Conservation (phyloP, 2,888 invertebrate genomes). For the Melangyna quadrimaculata region DNA sequence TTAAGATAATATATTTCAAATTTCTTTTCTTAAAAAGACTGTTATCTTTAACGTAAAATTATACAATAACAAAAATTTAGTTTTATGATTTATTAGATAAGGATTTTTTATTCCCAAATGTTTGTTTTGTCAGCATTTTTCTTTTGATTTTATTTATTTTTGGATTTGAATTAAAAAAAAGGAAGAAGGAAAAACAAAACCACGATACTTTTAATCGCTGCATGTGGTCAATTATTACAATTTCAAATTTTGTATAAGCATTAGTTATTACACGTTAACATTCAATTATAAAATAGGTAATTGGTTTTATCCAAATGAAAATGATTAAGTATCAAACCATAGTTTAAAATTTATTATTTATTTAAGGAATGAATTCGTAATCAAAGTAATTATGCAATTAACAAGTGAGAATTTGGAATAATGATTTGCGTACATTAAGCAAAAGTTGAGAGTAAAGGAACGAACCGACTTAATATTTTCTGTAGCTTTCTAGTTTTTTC, state of each 20-base stretch:
- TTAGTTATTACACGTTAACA: too few relatives aligned
- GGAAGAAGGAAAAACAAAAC: background rate
- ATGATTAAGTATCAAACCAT: too few relatives aligned
- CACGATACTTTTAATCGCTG: too few relatives aligned
- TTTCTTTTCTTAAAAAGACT: slow-evolving; percentile 48
- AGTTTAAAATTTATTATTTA: background rate
- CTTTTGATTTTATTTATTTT: background rate
- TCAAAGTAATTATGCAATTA: too few relatives aligned
- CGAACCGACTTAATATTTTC: too few relatives aligned
- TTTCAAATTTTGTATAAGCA: background rate
- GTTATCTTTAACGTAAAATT: slow-evolving; percentile 36
- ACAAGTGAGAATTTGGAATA: too few relatives aligned
- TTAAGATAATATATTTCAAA: slow-evolving; percentile 24
- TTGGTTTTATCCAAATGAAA: too few relatives aligned
- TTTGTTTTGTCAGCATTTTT: background rate
- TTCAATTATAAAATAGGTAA: too few relatives aligned
- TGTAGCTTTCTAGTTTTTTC: too few relatives aligned
- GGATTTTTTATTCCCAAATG: background rate
- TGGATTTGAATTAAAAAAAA: background rate
- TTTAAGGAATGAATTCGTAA: too few relatives aligned
- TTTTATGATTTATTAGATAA: background rate
- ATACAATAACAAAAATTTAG: background rate
- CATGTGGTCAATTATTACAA: background rate
- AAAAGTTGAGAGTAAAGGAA: too few relatives aligned
- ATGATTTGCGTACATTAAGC: too few relatives aligned